Base-by-base conservation (phyloP, 92 coral and sea anemone genomes). In the Palythoa heliodiscus region DNA sequence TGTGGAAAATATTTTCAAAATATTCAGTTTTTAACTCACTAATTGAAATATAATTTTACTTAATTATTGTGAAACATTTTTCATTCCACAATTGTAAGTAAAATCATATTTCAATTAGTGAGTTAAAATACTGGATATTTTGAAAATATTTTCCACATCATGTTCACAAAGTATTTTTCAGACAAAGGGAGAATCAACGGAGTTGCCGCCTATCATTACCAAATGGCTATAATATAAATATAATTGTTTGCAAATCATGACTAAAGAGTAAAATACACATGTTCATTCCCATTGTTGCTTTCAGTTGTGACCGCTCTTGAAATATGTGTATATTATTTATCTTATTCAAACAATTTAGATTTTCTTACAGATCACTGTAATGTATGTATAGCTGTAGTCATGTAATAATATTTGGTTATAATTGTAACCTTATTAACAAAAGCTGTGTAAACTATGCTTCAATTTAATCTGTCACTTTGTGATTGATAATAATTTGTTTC, bases 301-400 rank as follows among this genome's bases (percentile, higher is more conserved):
- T 61, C 69, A 61, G 69, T 24, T 61, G 69, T 61, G 35, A 61
- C 69, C 69, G 69, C 19, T 61, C 69, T 61, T 61, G 69, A 61
- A 61, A 61, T 61, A 61, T 61, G 69, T 20, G 35, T 61, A 61
- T 61, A 61, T 61, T 61, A 61, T 61, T 61, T 61, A n/a, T 61
- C 17, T 61, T 61, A 61, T 61, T 61, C 69, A 61, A 61, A 61
- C 69, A 61, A 61, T 61, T 61, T 61, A 61, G 69, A 61, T 61
- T 61, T 61, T 61, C 25, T 61, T 61, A 61, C 69, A 61, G 69
- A 61, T 61, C 69, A 61, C 69, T 61, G 69, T 61, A 61, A 61
- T 61, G 69, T 61, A 61, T 61, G 69, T 61, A 61, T 61, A 61
- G 69, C 69, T 61, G 69, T 61, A 61, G 69, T 61, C 69, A 61